Conservation (phyloP, 2,113 vertebrate genomes). For the Coracopsis vasa region DNA sequence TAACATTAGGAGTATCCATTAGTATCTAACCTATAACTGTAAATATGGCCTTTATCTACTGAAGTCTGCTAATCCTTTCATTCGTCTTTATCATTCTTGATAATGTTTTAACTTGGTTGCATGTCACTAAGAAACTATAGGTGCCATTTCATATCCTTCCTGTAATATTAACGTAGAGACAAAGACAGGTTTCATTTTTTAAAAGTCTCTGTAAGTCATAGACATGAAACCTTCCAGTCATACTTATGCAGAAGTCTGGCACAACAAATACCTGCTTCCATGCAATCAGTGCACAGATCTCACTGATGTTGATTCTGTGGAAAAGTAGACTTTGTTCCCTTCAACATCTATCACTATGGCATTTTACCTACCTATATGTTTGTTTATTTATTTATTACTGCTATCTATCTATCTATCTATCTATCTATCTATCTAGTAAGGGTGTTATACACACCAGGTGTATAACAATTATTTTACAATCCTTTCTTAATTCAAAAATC, state of each 20-base stretch:
- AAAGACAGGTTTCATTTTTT: not conserved
- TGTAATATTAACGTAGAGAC: not conserved
- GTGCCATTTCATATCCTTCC: not conserved
- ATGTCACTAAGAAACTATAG: not conserved
- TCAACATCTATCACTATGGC: not conserved
- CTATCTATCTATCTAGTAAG: not conserved
- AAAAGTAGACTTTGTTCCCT: not conserved
- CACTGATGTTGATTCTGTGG: not conserved
- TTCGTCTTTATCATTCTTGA: not conserved
- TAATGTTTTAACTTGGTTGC: not conserved
- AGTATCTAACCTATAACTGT: not conserved
- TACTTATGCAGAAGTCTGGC: not conserved
- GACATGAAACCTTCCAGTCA: not conserved
- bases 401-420: not conserved
- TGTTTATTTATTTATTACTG: not conserved
- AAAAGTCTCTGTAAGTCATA: not conserved
- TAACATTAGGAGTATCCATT: not conserved
- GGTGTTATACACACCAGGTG: not conserved
- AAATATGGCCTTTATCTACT: not conserved
- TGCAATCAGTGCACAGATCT: not conserved
- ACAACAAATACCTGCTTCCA: not conserved
- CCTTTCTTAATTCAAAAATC: not conserved
- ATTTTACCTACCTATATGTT: not conserved
- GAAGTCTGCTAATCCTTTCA: not conserved
- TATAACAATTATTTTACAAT: not conserved